Percentiles rank a stretch among this genome's conserved stretches.
These are phyloP conservation scores for Gyrodactylus bullatarudis DNA, from an alignment of 1,140 invertebrate genomes.

Conservation along the genomic window DNA sequence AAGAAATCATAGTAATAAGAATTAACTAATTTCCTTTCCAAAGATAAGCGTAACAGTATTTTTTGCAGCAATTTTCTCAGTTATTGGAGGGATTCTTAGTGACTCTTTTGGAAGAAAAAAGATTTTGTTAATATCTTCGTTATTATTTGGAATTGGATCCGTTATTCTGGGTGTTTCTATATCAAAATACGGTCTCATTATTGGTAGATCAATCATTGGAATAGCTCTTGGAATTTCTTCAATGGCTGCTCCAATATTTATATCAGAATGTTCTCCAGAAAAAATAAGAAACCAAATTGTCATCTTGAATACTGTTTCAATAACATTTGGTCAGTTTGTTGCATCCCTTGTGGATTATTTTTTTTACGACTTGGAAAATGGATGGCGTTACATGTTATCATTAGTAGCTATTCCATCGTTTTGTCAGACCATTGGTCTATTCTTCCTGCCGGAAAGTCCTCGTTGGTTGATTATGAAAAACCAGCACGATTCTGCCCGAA, in stretches of 20 bases:
- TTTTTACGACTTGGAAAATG: no score
- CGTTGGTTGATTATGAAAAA: no score
- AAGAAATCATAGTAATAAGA: conserved; percentile 25
- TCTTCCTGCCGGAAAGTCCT: no score
- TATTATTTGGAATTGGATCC: not conserved
- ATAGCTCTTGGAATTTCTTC: not conserved
- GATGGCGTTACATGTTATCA: no score
- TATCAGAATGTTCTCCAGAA: not conserved
- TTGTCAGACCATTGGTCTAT: no score
- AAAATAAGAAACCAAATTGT: not conserved
- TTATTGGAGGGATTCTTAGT: not conserved
- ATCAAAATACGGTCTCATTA: no score
- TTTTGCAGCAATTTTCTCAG: not conserved
- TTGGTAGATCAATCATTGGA: no score
- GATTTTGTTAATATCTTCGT: not conserved
- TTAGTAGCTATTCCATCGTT: no score
- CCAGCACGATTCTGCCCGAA: no score
- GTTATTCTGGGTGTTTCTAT: not conserved
- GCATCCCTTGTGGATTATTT: no score
- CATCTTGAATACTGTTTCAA: not conserved
- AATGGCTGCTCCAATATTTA: not conserved
- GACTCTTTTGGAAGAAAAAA: not conserved
- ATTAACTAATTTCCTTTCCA: not conserved
- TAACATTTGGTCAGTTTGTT: not conserved
- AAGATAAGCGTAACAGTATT: not conserved